These are phyloP conservation scores for Hoplostethus mediterraneus DNA, from an alignment of 2,797 vertebrate species.

Conservation along the genomic window DNA sequence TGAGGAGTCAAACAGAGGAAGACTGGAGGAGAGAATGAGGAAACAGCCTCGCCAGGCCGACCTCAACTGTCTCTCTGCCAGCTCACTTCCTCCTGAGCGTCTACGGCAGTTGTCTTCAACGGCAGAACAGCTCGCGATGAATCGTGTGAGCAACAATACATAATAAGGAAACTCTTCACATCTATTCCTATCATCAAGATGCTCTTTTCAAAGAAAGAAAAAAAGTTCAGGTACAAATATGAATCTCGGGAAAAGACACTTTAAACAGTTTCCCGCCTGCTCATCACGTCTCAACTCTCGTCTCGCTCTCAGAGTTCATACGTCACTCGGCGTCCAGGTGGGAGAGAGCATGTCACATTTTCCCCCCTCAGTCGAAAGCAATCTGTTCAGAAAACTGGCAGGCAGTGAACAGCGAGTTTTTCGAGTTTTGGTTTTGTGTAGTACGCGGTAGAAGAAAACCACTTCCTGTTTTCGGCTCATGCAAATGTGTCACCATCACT, in stretches of 20 bases:
- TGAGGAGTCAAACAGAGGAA: constrained; percentile 40
- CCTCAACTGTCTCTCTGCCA: constrained; percentile 71
- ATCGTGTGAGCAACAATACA: not conserved
- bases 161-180: not conserved
- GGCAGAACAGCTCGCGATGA: constrained; percentile 30
- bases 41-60: constrained; percentile 67
- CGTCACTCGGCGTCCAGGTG: not conserved
- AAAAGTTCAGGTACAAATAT: not conserved
- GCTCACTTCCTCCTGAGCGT: constrained; percentile 77
- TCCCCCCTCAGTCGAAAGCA: not conserved
- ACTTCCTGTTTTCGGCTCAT: constrained; percentile 87
- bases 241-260: not conserved
- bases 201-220: not conserved
- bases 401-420: constrained; percentile 50
- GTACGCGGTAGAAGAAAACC: constrained; percentile 69
- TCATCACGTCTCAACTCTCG: not conserved
- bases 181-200: not conserved
- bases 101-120: constrained; percentile 31
- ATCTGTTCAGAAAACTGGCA: constrained; percentile 49
- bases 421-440: constrained; percentile 68
- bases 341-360: not conserved
- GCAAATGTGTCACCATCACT: constrained; percentile 80
- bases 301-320: not conserved
- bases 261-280: not conserved
- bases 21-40: constrained; percentile 62